These are phyloP conservation scores for Cryptoblepharus egeriae DNA, from an alignment of 2,797 vertebrate species.

Conservation along the genomic window DNA sequence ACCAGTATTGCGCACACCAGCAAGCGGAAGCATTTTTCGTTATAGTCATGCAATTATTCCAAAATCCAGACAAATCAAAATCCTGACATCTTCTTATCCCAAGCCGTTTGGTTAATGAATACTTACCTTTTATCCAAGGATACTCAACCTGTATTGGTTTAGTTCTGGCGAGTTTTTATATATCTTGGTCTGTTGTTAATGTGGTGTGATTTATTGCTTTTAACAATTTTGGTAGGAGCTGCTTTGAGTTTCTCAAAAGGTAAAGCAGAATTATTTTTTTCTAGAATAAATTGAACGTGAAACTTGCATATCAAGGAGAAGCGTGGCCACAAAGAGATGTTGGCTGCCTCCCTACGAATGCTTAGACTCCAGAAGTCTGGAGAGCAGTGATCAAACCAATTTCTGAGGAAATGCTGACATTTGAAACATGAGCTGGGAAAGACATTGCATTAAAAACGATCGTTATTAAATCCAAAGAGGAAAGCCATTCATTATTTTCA, in stretches of 20 bases:
- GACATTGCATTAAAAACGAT: background rate
- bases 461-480: background rate
- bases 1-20: too few relatives aligned
- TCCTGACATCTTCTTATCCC: too few relatives aligned
- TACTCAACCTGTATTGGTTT: too few relatives aligned
- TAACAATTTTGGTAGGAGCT: background rate
- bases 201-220: background rate
- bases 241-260: background rate
- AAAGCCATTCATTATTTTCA: slow-evolving; percentile 6
- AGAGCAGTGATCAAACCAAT: background rate
- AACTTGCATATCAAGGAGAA: background rate
- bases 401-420: background rate
- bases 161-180: background rate
- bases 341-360: background rate
- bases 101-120: too few relatives aligned
- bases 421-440: background rate
- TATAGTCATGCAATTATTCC: too few relatives aligned
- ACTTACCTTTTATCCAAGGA: too few relatives aligned
- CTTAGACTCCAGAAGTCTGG: background rate
- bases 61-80: too few relatives aligned
- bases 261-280: too few relatives aligned
- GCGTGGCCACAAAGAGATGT: background rate
- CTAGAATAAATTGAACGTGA: background rate
- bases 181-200: background rate
- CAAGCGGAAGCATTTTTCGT: too few relatives aligned